These are phyloP conservation scores for Ctena decussata DNA, from an alignment of 2,888 invertebrate species.

Conservation along the genomic window DNA sequence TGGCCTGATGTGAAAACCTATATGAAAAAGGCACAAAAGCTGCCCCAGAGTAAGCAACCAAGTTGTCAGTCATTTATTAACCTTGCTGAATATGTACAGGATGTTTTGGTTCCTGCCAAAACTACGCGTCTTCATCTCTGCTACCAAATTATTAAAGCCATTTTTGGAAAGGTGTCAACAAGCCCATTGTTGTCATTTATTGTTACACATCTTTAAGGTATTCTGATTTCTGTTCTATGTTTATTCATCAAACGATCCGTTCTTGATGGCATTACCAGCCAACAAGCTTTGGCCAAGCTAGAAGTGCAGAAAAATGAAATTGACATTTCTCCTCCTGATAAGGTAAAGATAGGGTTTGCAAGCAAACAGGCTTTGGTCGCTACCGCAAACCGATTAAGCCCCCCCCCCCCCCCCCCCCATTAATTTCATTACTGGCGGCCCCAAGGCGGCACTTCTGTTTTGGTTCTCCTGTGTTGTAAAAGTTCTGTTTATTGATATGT, in stretches of 20 bases:
- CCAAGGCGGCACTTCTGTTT: too few relatives aligned
- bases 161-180: not conserved
- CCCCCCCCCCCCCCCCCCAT: too few relatives aligned
- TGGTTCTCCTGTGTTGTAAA: too few relatives aligned
- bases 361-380: constrained; percentile 27
- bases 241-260: constrained; percentile 34
- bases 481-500: too few relatives aligned
- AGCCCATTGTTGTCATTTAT: constrained; percentile 32
- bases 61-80: not conserved
- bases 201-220: not conserved
- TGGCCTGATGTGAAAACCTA: constrained; percentile 34
- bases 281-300: constrained; percentile 7
- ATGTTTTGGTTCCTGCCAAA: not conserved
- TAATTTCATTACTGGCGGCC: too few relatives aligned
- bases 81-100: not conserved
- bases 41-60: constrained; percentile 12
- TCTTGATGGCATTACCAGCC: constrained; percentile 20
- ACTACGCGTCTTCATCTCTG: not conserved
- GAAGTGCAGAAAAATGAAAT: constrained; percentile 37
- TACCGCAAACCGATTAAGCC: too few relatives aligned
- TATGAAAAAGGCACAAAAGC: constrained; percentile 14
- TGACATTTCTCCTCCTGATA: constrained; percentile 16
- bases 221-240: constrained; percentile 12
- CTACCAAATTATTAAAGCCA: constrained; percentile 26
- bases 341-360: constrained; percentile 36